phyloP scores from a whole-genome alignment of 1,140 invertebrate genomes.

The Nebria ingens region DNA sequence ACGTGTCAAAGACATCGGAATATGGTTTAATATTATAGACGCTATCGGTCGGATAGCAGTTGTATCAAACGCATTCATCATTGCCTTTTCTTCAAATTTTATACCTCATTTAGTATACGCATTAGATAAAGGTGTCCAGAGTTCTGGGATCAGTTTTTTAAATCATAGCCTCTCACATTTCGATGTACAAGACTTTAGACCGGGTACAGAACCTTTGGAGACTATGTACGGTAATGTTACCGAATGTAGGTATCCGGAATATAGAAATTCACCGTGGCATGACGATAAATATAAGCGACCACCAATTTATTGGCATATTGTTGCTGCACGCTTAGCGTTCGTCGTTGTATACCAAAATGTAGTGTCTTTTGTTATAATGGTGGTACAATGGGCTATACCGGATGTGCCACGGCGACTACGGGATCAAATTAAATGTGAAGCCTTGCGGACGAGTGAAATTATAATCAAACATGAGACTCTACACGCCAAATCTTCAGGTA shows the following conservation, averaged over 20 bases:
- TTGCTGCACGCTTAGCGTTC: slow-evolving; percentile 68
- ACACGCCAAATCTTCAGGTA: slow-evolving; percentile 2
- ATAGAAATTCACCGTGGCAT: slow-evolving; percentile 42
- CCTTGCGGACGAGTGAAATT: slow-evolving; percentile 75
- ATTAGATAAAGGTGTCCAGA: slow-evolving; percentile 29
- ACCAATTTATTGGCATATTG: slow-evolving; percentile 66
- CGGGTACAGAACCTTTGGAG: slow-evolving; percentile 40
- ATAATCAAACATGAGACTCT: slow-evolving; percentile 40
- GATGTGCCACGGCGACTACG: slow-evolving; percentile 62
- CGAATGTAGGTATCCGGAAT: slow-evolving; percentile 46
- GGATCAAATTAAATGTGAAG: slow-evolving; percentile 71
- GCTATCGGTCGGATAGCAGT: slow-evolving; percentile 60
- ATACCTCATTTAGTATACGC: slow-evolving; percentile 65
- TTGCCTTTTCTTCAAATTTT: slow-evolving; percentile 82
- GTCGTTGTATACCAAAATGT: slow-evolving; percentile 86
- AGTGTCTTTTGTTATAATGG: slow-evolving; percentile 62
- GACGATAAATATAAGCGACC: slow-evolving; percentile 49
- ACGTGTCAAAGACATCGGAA: slow-evolving; percentile 67
- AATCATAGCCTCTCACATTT: slow-evolving; percentile 65
- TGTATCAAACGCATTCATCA: slow-evolving; percentile 56
- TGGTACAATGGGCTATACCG: slow-evolving; percentile 72
- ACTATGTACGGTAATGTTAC: slow-evolving; percentile 33
- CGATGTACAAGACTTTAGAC: slow-evolving; percentile 41
- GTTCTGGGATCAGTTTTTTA: slow-evolving; percentile 54
- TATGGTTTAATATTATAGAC: slow-evolving; percentile 63